Conservation (phyloP, 2,797 vertebrate genomes). For the Sorex maritimensis region DNA sequence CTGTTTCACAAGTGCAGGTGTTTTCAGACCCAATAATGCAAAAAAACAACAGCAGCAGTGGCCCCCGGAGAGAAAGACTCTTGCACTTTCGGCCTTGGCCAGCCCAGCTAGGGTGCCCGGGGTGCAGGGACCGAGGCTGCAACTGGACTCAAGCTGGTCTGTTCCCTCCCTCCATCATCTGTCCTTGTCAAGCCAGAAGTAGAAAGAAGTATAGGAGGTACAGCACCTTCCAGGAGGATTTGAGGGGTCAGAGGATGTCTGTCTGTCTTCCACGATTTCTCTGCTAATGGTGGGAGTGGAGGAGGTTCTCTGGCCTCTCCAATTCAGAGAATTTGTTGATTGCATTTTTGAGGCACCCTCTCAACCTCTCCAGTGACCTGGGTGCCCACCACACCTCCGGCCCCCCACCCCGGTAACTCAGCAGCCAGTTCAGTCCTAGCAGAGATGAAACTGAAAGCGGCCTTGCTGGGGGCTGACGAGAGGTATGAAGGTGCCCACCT, state of each 20-base stretch:
- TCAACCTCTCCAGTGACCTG: neutral
- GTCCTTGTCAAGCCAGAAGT: neutral
- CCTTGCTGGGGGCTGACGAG: no score
- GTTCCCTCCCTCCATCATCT: neutral
- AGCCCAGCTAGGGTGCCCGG: no score
- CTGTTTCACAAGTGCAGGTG: neutral
- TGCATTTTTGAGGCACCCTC: neutral
- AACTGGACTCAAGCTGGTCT: no score
- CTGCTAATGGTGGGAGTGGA: neutral
- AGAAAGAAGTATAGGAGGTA: neutral
- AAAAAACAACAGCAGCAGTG: neutral
- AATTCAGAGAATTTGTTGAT: neutral
- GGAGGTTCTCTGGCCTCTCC: neutral
- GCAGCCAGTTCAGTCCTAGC: neutral
- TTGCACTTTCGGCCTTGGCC: neutral
- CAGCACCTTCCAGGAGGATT: neutral
- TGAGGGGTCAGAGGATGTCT: neutral
- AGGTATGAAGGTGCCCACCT: neutral
- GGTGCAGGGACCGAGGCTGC: no score
- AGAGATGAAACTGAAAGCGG: slow-evolving; percentile 79
- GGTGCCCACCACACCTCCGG: neutral
- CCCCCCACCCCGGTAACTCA: neutral
- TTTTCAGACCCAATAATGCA: neutral
- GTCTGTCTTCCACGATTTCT: neutral
- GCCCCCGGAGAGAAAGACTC: neutral